These are phyloP conservation scores for Entomyzon cyanotis DNA, from an alignment of 2,113 vertebrate species.

Conservation along the genomic window DNA sequence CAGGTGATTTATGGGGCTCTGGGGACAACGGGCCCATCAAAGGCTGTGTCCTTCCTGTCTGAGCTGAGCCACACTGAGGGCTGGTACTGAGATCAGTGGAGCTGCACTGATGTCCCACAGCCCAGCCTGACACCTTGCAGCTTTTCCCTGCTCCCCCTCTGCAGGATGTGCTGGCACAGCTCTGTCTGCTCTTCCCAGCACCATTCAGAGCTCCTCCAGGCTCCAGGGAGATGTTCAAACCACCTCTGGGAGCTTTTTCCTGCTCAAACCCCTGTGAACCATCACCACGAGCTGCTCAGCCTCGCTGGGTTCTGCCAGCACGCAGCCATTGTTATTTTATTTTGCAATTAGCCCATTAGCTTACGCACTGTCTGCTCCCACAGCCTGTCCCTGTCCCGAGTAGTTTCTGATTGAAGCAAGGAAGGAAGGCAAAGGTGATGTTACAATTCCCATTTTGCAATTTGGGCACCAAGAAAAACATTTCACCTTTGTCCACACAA, in stretches of 20 bases:
- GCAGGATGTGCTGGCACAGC: not conserved
- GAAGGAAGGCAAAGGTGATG: not conserved
- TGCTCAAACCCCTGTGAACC: not conserved
- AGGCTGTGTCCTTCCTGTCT: not conserved
- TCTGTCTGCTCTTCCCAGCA: not conserved
- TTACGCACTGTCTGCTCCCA: not conserved
- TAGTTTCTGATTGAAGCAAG: not conserved
- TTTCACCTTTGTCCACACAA: not conserved
- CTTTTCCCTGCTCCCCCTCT: not conserved
- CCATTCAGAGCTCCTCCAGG: not conserved
- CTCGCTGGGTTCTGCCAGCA: not conserved
- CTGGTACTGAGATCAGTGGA: fast-evolving
- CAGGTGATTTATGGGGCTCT: not conserved
- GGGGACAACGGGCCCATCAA: not conserved
- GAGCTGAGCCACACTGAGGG: not conserved
- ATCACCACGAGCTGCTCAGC: not conserved
- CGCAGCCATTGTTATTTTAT: not conserved
- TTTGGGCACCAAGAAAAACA: not conserved
- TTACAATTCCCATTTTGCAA: not conserved
- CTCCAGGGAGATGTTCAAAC: not conserved
- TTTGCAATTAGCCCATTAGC: conserved; percentile 10
- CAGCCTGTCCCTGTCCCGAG: not conserved
- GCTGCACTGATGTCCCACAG: not conserved
- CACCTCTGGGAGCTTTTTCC: not conserved
- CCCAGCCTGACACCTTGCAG: fast-evolving